Evolutionary conservation across 2,113 vertebrate genomes (phyloP).

Genomic region (Numenius arquata): DNA sequence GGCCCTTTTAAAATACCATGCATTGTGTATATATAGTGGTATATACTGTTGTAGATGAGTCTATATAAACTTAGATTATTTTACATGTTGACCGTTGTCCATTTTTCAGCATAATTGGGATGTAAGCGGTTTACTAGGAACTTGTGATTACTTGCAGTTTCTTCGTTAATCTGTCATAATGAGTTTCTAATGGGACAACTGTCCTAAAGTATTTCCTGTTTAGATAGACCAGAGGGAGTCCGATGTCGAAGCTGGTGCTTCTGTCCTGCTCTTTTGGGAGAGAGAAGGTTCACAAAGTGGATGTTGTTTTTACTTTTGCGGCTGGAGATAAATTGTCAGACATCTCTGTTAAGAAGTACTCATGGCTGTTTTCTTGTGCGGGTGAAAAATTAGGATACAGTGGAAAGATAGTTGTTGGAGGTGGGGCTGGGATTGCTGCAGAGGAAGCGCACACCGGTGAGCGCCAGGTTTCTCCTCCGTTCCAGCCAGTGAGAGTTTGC

Average conservation of each 20-base stretch:
- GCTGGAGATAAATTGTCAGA: not conserved
- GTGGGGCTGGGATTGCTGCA: not conserved
- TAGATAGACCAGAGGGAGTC: not conserved
- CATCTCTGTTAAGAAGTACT: not conserved
- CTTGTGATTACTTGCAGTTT: constrained; percentile 12
- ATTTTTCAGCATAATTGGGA: not conserved
- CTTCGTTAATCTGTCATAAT: not conserved
- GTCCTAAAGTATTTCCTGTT: not conserved
- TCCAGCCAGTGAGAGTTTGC: not conserved
- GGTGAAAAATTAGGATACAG: not conserved
- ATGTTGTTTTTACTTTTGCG: not conserved
- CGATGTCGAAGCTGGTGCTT: not conserved
- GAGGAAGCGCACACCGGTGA: accelerated
- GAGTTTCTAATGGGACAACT: constrained; percentile 1
- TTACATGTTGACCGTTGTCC: not conserved
- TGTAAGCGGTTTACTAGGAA: not conserved
- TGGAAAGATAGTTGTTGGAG: not conserved
- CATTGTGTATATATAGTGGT: not conserved
- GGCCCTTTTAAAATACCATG: not conserved
- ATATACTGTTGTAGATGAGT: not conserved
- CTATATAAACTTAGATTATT: not conserved
- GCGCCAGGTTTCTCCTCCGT: not conserved
- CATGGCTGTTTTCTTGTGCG: not conserved
- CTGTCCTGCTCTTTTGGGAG: not conserved
- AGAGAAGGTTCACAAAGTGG: not conserved